phyloP scores from a whole-genome alignment of 2,888 invertebrate genomes.

The Noctua janthe region DNA sequence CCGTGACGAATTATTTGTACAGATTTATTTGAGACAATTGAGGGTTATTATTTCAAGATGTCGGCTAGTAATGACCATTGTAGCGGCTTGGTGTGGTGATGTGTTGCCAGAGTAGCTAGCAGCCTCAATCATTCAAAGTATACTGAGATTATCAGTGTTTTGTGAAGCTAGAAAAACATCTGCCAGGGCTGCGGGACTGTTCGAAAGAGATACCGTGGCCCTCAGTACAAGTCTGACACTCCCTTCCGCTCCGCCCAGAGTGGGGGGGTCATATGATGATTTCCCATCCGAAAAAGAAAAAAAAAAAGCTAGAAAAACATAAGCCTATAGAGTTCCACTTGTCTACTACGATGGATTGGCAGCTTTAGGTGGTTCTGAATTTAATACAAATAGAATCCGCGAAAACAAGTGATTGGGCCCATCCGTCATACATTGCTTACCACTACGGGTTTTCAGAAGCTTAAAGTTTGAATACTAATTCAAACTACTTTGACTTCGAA shows the following conservation, averaged over 20 bases:
- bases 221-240: too few species aligned
- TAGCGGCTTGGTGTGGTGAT: neutral
- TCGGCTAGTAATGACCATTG: neutral
- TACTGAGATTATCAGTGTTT: neutral
- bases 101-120: neutral
- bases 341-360: neutral
- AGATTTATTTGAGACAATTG: conserved; percentile 46
- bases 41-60: conserved; percentile 22
- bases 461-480: conserved; percentile 14
- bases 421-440: conserved; percentile 3
- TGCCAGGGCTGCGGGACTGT: too few species aligned
- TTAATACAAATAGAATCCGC: neutral
- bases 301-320: neutral
- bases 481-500: neutral
- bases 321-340: neutral
- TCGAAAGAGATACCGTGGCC: too few species aligned
- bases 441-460: neutral
- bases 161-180: too few species aligned
- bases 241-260: too few species aligned
- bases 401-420: neutral
- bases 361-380: neutral
- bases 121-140: neutral
- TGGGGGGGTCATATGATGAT: too few species aligned
- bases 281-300: too few species aligned
- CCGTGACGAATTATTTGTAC: conserved; percentile 59